phyloP scores from a whole-genome alignment of 2,888 invertebrate species.

The Arge pagana region DNA sequence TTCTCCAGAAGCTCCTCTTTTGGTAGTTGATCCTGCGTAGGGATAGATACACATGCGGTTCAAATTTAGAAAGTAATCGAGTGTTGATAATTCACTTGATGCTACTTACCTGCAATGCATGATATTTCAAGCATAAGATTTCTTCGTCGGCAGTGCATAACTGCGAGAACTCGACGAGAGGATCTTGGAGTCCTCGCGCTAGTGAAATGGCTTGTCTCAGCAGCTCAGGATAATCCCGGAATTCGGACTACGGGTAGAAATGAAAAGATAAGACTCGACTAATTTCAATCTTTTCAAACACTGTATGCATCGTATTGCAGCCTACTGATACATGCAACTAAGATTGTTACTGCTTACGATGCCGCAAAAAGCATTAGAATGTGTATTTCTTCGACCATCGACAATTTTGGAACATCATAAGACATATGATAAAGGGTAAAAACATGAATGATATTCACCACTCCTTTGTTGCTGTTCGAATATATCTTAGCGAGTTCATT shows the following conservation, averaged over 20 bases:
- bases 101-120: conserved; percentile 69
- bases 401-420: too few species aligned
- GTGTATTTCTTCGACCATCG: background rate
- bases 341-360: background rate
- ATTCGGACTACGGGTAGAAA: conserved; percentile 67
- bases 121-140: conserved; percentile 91
- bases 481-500: conserved; percentile 93
- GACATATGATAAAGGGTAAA: too few species aligned
- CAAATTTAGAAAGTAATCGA: too few species aligned
- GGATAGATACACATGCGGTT: conserved; percentile 11
- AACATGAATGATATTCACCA: conserved; percentile 63
- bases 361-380: background rate
- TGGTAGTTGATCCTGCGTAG: conserved; percentile 74
- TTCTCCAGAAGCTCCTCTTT: conserved; percentile 88
- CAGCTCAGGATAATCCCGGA: conserved; percentile 89
- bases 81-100: background rate
- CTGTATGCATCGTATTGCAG: background rate
- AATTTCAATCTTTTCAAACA: background rate
- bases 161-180: conserved; percentile 94
- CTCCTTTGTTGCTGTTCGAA: conserved; percentile 86
- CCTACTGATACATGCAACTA: background rate
- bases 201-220: conserved; percentile 92
- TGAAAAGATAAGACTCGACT: background rate
- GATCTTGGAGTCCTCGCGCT: conserved; percentile 92
- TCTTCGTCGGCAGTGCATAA: conserved; percentile 96